Conservation (phyloP, 1,140 invertebrate species). For the Ephestia elutella region DNA sequence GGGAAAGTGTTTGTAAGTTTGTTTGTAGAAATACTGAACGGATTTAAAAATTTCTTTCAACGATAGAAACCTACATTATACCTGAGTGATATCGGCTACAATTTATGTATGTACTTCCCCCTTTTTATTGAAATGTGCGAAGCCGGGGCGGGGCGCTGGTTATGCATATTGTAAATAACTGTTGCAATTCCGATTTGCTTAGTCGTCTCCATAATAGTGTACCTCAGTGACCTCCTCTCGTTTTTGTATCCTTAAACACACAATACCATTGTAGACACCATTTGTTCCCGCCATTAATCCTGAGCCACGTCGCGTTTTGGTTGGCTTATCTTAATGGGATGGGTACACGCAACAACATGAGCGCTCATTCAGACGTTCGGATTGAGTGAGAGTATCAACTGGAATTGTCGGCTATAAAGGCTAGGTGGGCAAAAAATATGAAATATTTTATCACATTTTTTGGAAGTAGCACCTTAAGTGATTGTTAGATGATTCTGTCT, state of each 20-base stretch:
- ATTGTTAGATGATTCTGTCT: no score
- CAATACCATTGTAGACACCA: slow-evolving; percentile 27
- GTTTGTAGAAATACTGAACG: no score
- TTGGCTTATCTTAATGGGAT: slow-evolving; percentile 39
- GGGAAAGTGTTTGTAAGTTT: no score
- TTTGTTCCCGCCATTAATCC: slow-evolving; percentile 37
- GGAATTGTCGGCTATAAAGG: not conserved
- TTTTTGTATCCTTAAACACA: slow-evolving; percentile 9
- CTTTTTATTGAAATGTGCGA: not conserved
- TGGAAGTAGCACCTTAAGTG: no score
- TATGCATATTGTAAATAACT: not conserved
- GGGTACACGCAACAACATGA: slow-evolving; percentile 31
- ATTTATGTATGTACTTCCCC: no score
- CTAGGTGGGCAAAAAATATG: not conserved
- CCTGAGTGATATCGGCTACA: no score
- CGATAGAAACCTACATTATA: no score
- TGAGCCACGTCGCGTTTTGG: slow-evolving; percentile 35
- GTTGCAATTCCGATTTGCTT: not conserved
- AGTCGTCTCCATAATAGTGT: not conserved
- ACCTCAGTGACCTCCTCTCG: not conserved
- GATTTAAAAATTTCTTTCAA: no score
- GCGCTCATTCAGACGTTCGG: slow-evolving; percentile 15
- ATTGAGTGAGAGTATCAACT: slow-evolving; percentile 16
- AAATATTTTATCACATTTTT: not conserved
- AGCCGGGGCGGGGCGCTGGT: no score